Evolutionary conservation across 2,797 vertebrate species (phyloP).

Genomic region (Meda fulgida): DNA sequence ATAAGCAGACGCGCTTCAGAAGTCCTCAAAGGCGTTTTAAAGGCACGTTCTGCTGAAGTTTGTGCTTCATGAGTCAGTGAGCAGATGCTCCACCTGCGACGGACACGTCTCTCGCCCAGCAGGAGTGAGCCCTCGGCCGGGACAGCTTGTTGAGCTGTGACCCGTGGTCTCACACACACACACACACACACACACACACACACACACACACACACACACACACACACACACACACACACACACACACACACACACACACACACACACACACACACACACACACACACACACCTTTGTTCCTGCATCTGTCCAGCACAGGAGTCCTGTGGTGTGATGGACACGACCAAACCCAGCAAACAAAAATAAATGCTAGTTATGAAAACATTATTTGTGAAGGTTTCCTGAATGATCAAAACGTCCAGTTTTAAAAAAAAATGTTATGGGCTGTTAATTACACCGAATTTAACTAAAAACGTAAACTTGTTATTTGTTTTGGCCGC

Average conservation of each 20-base stretch:
- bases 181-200: constrained; percentile 16
- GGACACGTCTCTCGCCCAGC: constrained; percentile 48
- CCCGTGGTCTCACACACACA: constrained; percentile 65
- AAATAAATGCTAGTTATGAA: background rate
- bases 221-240: constrained; percentile 47
- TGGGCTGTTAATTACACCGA: too few relatives aligned
- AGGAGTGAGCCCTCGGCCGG: constrained; percentile 62
- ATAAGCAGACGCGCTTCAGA: constrained; percentile 40
- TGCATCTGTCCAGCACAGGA: constrained; percentile 72
- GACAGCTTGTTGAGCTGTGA: constrained; percentile 82
- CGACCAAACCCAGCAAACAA: constrained; percentile 55
- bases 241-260: constrained; percentile 20
- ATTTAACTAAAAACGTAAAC: too few relatives aligned
- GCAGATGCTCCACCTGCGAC: constrained; percentile 76
- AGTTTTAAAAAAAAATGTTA: too few relatives aligned
- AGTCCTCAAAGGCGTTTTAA: constrained; percentile 76
- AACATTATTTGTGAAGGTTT: background rate
- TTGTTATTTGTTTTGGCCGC: too few relatives aligned
- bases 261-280: too few relatives aligned
- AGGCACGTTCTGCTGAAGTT: constrained; percentile 66
- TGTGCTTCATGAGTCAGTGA: constrained; percentile 68
- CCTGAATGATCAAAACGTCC: background rate
- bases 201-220: background rate
- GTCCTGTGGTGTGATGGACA: constrained; percentile 72
- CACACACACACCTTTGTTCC: constrained; percentile 73